Base-by-base conservation (phyloP, 2,888 invertebrate genomes). In the Drosophila colorata region DNA sequence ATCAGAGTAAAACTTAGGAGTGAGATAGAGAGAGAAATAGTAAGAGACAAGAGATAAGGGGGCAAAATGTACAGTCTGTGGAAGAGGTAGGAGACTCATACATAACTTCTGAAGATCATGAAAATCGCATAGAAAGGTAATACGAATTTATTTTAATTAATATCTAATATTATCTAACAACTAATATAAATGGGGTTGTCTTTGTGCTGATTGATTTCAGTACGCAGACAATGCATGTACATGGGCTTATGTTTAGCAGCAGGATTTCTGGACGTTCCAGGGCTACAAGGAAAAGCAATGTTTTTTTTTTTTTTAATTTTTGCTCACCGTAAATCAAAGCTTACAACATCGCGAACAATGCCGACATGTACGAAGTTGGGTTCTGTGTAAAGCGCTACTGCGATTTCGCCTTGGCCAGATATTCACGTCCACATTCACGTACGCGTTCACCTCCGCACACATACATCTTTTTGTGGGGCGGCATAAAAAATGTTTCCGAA, bases 241-340 rank as follows among this genome's bases (percentile, higher is more conserved):
- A n/a, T n/a, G n/a, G n/a, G n/a, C 16, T 16, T 38, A 4, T 16
- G 8, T 9, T 16, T 9, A 4, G 9, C 14, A 8, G 16, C 38
- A 4, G 9, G 11, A 28, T 25, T 43, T 11, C 9, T 13, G 9
- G 13, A 9, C 9, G 5, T 11, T 18, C 1, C n/a, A 11, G 7
- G 7, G 18, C 14, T 4, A 20, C 46, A 44, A 20, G 13, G 4
- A 11, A 38, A 41, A 11, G 25, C 31, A 11, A 31, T 31, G 11
- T 0, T 31, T 31, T 31, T 31, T 31, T 31, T n/a, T 31, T 13
- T 23, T 55, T 16, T 4, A 35, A 35, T 37, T 28, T 66, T 11
- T 14, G 28, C 37, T 7, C 51, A 2, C 49, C 59, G 58, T 58
- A 60, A 57, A 40, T 47, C 35, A 35, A 47, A 55, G 28, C n/a